These are phyloP conservation scores for Eristalis tenax DNA, from an alignment of 2,888 invertebrate genomes.

Conservation along the genomic window DNA sequence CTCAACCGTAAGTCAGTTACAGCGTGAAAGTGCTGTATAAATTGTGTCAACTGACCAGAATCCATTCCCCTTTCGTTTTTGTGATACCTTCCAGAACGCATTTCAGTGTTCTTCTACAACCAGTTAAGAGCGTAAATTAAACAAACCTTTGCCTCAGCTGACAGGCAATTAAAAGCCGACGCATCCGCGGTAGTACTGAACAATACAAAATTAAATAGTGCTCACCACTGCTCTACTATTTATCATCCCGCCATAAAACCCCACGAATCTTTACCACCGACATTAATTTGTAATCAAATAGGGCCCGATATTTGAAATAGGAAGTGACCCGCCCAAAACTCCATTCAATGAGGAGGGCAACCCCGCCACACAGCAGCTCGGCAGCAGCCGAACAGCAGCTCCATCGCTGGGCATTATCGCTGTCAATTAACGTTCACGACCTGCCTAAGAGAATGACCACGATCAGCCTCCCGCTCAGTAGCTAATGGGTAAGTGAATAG, in stretches of 20 bases:
- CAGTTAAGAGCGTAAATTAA: slow-evolving; percentile 3
- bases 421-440: slow-evolving; percentile 52
- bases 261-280: slow-evolving; percentile 59
- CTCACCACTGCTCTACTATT: slow-evolving; percentile 51
- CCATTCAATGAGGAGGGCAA: slow-evolving; percentile 35
- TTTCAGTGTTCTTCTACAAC: background rate
- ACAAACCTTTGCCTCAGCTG: slow-evolving; percentile 34
- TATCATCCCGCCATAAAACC: slow-evolving; percentile 56
- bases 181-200: slow-evolving; percentile 14
- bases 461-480: slow-evolving; percentile 61
- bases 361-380: slow-evolving; percentile 29
- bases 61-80: background rate
- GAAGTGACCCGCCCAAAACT: slow-evolving; percentile 33
- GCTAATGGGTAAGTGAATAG: slow-evolving; percentile 69
- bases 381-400: background rate
- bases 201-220: slow-evolving; percentile 54
- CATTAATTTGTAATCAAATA: slow-evolving; percentile 71
- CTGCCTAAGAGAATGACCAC: slow-evolving; percentile 51
- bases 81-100: background rate
- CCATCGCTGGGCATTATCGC: background rate
- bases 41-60: background rate
- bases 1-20: background rate
- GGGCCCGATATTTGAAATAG: slow-evolving; percentile 39
- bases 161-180: slow-evolving; percentile 18
- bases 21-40: no score